Evolutionary conservation across 2,113 vertebrate genomes (phyloP), one percentile per base, ranked within the genome.

Genomic region (Odobenus rosmarus): DNA sequence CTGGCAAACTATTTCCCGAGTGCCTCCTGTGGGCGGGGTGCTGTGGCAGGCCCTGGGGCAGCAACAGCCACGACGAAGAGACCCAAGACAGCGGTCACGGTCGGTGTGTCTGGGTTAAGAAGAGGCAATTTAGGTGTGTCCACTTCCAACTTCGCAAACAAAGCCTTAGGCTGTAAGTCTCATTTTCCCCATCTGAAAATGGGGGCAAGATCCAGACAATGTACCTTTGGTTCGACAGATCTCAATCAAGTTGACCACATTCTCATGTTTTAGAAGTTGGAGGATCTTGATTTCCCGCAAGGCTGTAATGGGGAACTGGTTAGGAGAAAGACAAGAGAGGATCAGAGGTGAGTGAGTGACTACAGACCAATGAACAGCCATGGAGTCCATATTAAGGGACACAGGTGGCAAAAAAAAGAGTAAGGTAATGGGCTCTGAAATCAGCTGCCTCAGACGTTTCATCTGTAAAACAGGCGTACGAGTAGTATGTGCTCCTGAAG

Each of bases 151-250:
- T 62, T 5, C 2, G 6, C n/a, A 24, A 80, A 57, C 84, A 82
- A 61, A 76, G 23, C 15, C 33, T 33, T 26, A 33, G 0, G 0
- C 14, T 19, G 2, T 6, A 71, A 69, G 12, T 42, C n/a, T 88
- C 55, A 57, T 31, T 71, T 87, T 39, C 46, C 69, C 49, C 57
- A 79, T 28, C 21, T 67, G n/a, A 46, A 82, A 74, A 90, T 0
- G 51, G 42, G 16, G 51, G 15, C 11, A 31, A 87, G 0, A 31
- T 0, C 5, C 28, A 15, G 61, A 2, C 28, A 36, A 90, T 36
- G 36, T 97, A 99, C 99, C 99, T 99, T 99, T 99, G 59, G 99
- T 99, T 98, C 99, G 99, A 98, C 99, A 99, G 98, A 99, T 99
- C 98, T 99, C 99, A 18, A 99, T 99, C 88, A 99, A 99, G 97